Evolutionary conservation across 2,888 invertebrate genomes (phyloP), one percentile per base, ranked within the genome.

Genomic region (Suillia variegata): DNA sequence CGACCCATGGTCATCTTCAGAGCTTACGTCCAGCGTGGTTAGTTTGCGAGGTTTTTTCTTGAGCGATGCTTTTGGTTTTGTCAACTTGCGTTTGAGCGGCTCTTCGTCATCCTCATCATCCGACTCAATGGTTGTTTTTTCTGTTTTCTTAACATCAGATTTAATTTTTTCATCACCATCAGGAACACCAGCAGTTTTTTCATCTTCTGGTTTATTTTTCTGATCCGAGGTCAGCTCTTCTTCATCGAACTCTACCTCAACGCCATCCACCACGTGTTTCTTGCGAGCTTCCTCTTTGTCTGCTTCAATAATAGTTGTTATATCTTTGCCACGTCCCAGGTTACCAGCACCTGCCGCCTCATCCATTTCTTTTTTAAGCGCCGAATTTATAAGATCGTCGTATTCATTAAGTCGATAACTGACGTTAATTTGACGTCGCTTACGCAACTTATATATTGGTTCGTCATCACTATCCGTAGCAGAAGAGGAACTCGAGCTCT

Each of bases 361-460:
- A 24, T 89, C 89, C 75, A 90, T 88, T 74, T 92, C 92, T 58
- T 80, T 80, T 83, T 89, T 88, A 67, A 94, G 90, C 10, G 98
- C 98, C 42, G 93, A 94, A 78, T 94, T 93, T 70, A 98, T 98
- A 79, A 98, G 87, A 26, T 96, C 92, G 78, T 98, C 98, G 83
- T 93, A 98, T 80, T 98, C 97, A 77, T 93, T 92, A 70, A 96
- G 91, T 64, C 91, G 87, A 75, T 92, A 91, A 78, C 91, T 93
- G 58, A 94, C 90, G 67, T 91, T 91, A 48, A 92, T 88, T 74
- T 90, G 89, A 0, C 89, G 85, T 17, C 96, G 87, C 71, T 93
- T 90, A 17, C 96, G 86, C 69, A 95, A 83, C 61, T 95, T 90
- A 83, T 94, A 94, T 70, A 93, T 91, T 12, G 92, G 93, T 68